Conservation (phyloP, 1,140 invertebrate genomes). For the Argopecten irradians region DNA sequence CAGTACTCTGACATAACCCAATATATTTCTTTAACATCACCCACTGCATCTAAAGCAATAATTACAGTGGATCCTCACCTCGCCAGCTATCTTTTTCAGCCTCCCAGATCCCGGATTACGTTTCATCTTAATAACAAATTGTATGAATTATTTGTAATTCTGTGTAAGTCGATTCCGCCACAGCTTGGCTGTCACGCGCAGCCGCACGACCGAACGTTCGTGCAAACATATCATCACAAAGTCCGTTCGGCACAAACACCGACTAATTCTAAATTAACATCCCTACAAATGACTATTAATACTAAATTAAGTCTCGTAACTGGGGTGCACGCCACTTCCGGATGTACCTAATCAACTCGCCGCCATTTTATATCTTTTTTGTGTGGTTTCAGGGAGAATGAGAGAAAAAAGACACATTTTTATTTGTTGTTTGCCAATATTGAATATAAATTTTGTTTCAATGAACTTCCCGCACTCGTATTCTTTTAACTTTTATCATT, state of each 20-base stretch:
- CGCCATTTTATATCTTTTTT: not conserved
- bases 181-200: constrained; percentile 12
- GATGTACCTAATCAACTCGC: constrained; percentile 7
- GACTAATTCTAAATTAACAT: not conserved
- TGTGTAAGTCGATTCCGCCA: not conserved
- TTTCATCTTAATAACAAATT: constrained; percentile 11
- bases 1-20: not conserved
- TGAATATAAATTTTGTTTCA: too few relatives aligned
- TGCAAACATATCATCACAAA: not conserved
- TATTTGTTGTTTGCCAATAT: not conserved
- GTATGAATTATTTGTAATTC: constrained; percentile 11
- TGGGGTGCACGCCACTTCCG: not conserved
- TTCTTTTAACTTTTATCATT: too few relatives aligned
- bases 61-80: not conserved
- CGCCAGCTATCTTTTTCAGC: not conserved
- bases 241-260: not conserved
- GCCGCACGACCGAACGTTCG: not conserved
- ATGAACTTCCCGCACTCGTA: too few relatives aligned
- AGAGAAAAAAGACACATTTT: too few relatives aligned
- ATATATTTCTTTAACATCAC: not conserved
- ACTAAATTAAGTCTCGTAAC: not conserved
- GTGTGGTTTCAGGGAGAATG: too few relatives aligned
- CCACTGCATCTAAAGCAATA: not conserved
- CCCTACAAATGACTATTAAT: constrained; percentile 11
- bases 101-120: not conserved